These are phyloP conservation scores for Euspilapteryx auroguttella DNA, from an alignment of 2,888 invertebrate genomes.

Conservation along the genomic window DNA sequence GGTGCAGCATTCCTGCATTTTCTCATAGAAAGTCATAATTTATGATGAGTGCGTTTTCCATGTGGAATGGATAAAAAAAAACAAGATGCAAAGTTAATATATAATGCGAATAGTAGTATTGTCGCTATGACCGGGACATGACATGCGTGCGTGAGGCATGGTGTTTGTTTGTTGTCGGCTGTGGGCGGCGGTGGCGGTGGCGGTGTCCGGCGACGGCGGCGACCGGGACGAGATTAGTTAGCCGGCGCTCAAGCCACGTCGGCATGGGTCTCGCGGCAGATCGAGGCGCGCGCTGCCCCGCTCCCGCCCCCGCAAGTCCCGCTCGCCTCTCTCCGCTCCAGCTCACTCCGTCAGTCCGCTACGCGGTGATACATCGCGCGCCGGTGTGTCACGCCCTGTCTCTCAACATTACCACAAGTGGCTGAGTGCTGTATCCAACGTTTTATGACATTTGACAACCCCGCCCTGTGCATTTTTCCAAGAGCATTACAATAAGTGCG, in stretches of 20 bases:
- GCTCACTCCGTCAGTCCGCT: slow-evolving; percentile 26
- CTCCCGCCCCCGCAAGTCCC: slow-evolving; percentile 13
- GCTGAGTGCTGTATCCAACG: slow-evolving; percentile 51
- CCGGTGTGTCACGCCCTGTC: slow-evolving; percentile 23
- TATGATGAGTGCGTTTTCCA: background rate
- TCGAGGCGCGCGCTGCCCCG: slow-evolving; percentile 13
- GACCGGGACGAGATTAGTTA: slow-evolving; percentile 12
- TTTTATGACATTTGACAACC: slow-evolving; percentile 56
- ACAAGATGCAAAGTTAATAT: too few species aligned
- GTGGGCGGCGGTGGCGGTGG: slow-evolving; percentile 10
- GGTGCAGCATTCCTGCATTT: too few species aligned
- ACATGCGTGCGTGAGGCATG: too few species aligned
- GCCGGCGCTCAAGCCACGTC: background rate
- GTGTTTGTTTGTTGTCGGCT: background rate
- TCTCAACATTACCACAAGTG: slow-evolving; percentile 29
- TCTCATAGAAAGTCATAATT: too few species aligned
- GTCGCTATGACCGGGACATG: too few species aligned
- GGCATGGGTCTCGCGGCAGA: slow-evolving; percentile 9
- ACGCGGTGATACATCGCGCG: slow-evolving; percentile 34
- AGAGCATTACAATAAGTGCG: slow-evolving; percentile 46
- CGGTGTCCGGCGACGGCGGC: slow-evolving; percentile 25
- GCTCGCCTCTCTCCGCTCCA: slow-evolving; percentile 11
- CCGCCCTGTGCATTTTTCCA: slow-evolving; percentile 55
- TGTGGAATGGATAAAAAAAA: too few species aligned
- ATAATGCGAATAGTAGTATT: too few species aligned